Percentiles rank a stretch among this genome's conserved stretches.
Conservation (phyloP, 2,797 vertebrate species). For the Hafferia zeledoni region DNA sequence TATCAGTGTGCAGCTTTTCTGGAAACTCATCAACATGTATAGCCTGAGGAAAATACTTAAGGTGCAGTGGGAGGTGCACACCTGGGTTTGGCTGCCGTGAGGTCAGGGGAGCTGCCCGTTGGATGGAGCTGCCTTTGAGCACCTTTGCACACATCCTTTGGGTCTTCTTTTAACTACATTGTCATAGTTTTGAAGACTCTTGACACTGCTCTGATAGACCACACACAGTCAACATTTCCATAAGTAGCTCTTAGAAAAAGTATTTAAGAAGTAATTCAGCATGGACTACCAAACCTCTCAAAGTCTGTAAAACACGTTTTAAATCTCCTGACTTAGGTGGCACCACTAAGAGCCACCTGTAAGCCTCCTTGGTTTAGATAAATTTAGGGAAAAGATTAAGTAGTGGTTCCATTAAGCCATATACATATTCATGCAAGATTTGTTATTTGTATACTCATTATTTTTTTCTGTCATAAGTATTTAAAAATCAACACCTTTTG, state of each 20-base stretch:
- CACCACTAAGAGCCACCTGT: slow-evolving; percentile 12
- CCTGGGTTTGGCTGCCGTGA: background rate
- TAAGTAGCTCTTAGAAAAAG: background rate
- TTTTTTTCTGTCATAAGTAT: slow-evolving; percentile 48
- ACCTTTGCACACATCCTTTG: background rate
- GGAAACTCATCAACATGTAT: background rate
- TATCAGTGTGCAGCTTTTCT: background rate
- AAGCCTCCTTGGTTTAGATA: slow-evolving; percentile 1
- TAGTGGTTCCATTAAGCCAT: slow-evolving; percentile 40
- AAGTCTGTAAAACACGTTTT: background rate
- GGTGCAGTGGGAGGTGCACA: accelerated
- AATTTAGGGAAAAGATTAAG: slow-evolving; percentile 53
- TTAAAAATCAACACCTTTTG: slow-evolving; percentile 68
- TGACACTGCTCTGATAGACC: background rate
- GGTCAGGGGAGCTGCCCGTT: accelerated
- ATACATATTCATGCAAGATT: slow-evolving; percentile 64
- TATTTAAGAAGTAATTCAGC: background rate
- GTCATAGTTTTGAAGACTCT: background rate
- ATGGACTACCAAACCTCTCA: background rate
- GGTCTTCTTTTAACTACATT: background rate
- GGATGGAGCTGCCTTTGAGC: accelerated
- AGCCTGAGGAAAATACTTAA: background rate
- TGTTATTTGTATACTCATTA: slow-evolving; percentile 61
- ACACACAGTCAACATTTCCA: background rate
- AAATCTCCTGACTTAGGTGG: slow-evolving; percentile 11